Evolutionary conservation across 2,888 invertebrate species (phyloP).

Genomic region (Drosophila paramelanica): DNA sequence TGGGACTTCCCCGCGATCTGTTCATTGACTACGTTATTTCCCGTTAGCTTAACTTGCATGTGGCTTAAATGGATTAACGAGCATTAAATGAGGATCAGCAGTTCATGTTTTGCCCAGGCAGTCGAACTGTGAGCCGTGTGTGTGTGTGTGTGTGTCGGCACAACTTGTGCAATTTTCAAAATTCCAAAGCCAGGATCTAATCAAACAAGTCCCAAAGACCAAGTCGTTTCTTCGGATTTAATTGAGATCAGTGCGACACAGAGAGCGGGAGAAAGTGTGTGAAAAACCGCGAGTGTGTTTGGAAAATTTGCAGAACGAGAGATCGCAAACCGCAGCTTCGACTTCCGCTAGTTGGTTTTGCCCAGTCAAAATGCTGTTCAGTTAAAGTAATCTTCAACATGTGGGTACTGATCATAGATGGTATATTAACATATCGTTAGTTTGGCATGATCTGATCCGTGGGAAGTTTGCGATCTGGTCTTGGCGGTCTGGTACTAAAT

Average conservation of each 20-base stretch:
- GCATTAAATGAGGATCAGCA: conserved; percentile 68
- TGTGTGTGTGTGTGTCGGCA: conserved; percentile 1
- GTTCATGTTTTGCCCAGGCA: conserved; percentile 61
- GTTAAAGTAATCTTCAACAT: conserved; percentile 71
- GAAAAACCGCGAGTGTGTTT: conserved; percentile 69
- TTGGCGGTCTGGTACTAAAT: conserved; percentile 32
- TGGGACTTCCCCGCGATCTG: conserved; percentile 64
- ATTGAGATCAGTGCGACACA: conserved; percentile 70
- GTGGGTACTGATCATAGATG: conserved; percentile 52
- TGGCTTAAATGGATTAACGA: conserved; percentile 66
- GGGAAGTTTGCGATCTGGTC: conserved; percentile 47
- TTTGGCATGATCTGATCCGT: conserved; percentile 58
- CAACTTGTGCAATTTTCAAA: conserved; percentile 80
- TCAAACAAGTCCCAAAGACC: conserved; percentile 66
- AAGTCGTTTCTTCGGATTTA: conserved; percentile 60
- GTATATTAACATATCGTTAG: conserved; percentile 74
- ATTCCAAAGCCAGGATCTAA: conserved; percentile 76
- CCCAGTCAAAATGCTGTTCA: conserved; percentile 38
- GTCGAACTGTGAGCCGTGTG: conserved; percentile 2
- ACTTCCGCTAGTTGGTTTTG: conserved; percentile 75
- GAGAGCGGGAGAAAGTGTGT: conserved; percentile 41
- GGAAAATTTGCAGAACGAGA: conserved; percentile 44
- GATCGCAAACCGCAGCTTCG: conserved; percentile 51
- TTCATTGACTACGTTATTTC: conserved; percentile 78
- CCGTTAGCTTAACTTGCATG: conserved; percentile 75